Evolutionary conservation across 2,113 vertebrate species (phyloP).

Genomic region (Isichthys henryi): DNA sequence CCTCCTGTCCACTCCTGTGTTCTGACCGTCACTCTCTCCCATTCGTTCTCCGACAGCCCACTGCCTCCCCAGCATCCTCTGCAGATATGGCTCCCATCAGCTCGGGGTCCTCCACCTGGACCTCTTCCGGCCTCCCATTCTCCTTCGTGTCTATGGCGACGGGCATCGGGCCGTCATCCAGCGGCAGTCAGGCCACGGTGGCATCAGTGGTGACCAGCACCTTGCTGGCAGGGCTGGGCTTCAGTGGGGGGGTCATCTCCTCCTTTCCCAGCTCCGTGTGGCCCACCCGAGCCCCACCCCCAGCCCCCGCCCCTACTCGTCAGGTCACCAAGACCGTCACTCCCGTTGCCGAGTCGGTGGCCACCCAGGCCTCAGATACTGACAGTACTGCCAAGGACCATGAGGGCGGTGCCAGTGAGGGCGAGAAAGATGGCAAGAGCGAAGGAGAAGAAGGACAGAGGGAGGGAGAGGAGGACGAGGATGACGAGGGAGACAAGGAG

Average conservation of each 20-base stretch:
- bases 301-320: slow-evolving; percentile 55
- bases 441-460: slow-evolving; percentile 67
- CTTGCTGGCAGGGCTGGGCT: slow-evolving; percentile 83
- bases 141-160: slow-evolving; percentile 97
- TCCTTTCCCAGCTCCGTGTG: slow-evolving; percentile 91
- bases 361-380: slow-evolving; percentile 42
- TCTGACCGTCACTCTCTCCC: slow-evolving; percentile 1
- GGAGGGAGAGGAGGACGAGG: slow-evolving; percentile 50
- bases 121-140: slow-evolving; percentile 88
- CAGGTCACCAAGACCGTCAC: slow-evolving; percentile 45
- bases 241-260: slow-evolving; percentile 82
- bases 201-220: slow-evolving; percentile 93
- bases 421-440: slow-evolving; percentile 65
- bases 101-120: slow-evolving; percentile 95
- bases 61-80: slow-evolving; percentile 85
- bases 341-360: slow-evolving; percentile 39
- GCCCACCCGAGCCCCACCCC: slow-evolving; percentile 65
- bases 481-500: slow-evolving; percentile 58
- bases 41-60: slow-evolving; percentile 63
- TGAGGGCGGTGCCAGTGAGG: slow-evolving; percentile 61
- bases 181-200: slow-evolving; percentile 86
- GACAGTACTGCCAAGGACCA: slow-evolving; percentile 43
- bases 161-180: slow-evolving; percentile 87
- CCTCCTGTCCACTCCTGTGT: not conserved
- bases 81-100: slow-evolving; percentile 98